Conservation (phyloP, 2,113 vertebrate species). For the Misgurnus mizolepis region DNA sequence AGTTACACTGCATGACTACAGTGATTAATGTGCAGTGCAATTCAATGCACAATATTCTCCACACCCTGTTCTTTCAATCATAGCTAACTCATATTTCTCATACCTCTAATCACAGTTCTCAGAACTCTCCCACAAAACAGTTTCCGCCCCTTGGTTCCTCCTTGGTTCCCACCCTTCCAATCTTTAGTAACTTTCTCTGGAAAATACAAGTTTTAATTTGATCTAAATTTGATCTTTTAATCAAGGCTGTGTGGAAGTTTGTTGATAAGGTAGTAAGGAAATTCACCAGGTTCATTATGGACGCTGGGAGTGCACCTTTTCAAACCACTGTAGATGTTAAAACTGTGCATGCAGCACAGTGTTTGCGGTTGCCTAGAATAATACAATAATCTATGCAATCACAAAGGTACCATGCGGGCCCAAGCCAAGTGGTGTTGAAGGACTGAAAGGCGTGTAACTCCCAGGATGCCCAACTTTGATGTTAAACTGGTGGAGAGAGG, state of each 20-base stretch:
- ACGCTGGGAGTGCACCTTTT: conserved; percentile 47
- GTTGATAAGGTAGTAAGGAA: conserved; percentile 42
- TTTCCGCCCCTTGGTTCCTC: conserved; percentile 43
- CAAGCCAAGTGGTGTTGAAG: conserved; percentile 47
- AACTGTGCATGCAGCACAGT: conserved; percentile 20
- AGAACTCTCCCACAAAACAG: conserved; percentile 41
- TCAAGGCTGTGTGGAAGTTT: conserved; percentile 27
- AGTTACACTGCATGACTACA: conserved; percentile 35
- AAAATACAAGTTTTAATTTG: conserved; percentile 43
- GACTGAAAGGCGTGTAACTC: conserved; percentile 58
- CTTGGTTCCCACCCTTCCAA: conserved; percentile 23
- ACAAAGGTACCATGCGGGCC: conserved; percentile 25
- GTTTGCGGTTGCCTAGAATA: conserved; percentile 44
- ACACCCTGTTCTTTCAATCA: conserved; percentile 49
- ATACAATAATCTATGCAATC: conserved; percentile 48
- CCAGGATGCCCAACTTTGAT: conserved; percentile 58
- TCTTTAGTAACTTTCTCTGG: conserved; percentile 20
- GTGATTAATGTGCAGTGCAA: conserved; percentile 30
- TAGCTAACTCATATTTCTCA: conserved; percentile 36
- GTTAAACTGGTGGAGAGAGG: conserved; percentile 20
- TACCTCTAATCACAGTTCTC: conserved; percentile 35
- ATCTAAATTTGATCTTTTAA: conserved; percentile 48
- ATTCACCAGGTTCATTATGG: conserved; percentile 29
- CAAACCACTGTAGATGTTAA: conserved; percentile 41
- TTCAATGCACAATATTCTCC: conserved; percentile 36